A percentile compares a stretch with the other conserved stretches of the same genome.
Evolutionary conservation across 35 echinoderm and acorn worm species (phyloP).

Genomic region (Holothuria glaberrima): DNA sequence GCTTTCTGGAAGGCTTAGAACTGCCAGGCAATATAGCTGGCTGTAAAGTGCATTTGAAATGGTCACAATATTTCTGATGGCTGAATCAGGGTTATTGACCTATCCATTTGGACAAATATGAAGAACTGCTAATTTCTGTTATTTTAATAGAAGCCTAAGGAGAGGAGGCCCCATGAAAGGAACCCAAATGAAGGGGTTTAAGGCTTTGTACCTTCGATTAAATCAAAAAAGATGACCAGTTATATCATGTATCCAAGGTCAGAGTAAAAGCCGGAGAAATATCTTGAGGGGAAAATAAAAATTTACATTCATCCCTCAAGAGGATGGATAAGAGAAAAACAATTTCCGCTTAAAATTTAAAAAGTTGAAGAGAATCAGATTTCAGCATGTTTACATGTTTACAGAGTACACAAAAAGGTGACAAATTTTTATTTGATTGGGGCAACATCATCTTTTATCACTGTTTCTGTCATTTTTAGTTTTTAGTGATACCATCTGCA

Average conservation of each 20-base stretch:
- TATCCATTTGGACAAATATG: neutral
- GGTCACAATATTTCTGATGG: neutral
- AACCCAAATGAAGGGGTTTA: neutral
- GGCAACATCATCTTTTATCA: neutral
- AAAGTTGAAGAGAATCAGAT: conserved; percentile 2
- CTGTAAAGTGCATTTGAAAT: conserved; percentile 21
- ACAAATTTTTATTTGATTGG: conserved; percentile 11
- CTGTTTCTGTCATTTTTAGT: too few relatives aligned
- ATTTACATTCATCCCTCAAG: conserved; percentile 43
- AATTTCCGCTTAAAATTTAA: conserved; percentile 9
- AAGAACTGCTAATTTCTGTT: conserved; percentile 48
- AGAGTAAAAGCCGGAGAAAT: neutral
- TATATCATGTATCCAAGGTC: conserved; percentile 45
- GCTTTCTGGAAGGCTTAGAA: conserved; percentile 18
- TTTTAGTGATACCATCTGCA: too few relatives aligned
- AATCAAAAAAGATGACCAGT: conserved; percentile 40
- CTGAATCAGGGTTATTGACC: conserved; percentile 36
- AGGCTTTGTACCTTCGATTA: conserved; percentile 22
- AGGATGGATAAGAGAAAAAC: conserved; percentile 28
- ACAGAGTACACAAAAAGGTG: conserved; percentile 29
- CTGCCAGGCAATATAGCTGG: neutral
- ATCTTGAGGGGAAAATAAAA: conserved; percentile 16
- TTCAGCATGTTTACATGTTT: conserved; percentile 21
- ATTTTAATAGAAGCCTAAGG: conserved; percentile 44
- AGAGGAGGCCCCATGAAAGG: conserved; percentile 27